Conservation (phyloP, 2,888 invertebrate species). For the Caenorhabditis parvicauda region DNA sequence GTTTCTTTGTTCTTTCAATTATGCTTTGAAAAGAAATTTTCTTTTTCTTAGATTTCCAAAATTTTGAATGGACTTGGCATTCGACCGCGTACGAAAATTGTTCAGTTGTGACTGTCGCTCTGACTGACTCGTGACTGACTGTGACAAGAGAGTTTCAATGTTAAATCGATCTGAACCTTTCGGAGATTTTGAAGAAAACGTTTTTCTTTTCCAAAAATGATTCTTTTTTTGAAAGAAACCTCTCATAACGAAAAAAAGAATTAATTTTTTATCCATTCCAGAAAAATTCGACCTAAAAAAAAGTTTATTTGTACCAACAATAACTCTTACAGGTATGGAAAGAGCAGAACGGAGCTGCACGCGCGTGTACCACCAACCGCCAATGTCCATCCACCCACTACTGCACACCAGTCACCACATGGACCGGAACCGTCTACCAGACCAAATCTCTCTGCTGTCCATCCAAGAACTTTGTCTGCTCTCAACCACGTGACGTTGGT, state of each 20-base stretch:
- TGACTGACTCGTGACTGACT: no score
- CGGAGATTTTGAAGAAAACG: no score
- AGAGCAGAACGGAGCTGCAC: slow-evolving; percentile 57
- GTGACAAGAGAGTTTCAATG: no score
- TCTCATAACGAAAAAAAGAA: not conserved
- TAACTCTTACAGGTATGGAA: slow-evolving; percentile 47
- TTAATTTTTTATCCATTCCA: no score
- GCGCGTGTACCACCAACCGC: slow-evolving; percentile 57
- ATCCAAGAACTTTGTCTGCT: slow-evolving; percentile 61
- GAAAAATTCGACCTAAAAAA: no score
- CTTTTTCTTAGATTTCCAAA: not conserved
- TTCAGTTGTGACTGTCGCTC: not conserved
- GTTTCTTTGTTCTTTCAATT: not conserved
- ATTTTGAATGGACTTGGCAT: no score
- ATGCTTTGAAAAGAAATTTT: not conserved
- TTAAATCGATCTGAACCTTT: no score
- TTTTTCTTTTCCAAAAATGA: no score
- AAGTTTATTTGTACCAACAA: not conserved
- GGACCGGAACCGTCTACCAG: slow-evolving; percentile 59
- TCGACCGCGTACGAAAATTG: no score
- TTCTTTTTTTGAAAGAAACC: not conserved
- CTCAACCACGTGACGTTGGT: slow-evolving; percentile 57
- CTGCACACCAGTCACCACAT: slow-evolving; percentile 60
- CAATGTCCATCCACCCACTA: slow-evolving; percentile 61
- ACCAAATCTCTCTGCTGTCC: slow-evolving; percentile 61